A percentile compares a stretch with the other conserved stretches of the same genome.
Conservation (phyloP, 2,113 vertebrate genomes). For the Neolamprologus sp. region DNA sequence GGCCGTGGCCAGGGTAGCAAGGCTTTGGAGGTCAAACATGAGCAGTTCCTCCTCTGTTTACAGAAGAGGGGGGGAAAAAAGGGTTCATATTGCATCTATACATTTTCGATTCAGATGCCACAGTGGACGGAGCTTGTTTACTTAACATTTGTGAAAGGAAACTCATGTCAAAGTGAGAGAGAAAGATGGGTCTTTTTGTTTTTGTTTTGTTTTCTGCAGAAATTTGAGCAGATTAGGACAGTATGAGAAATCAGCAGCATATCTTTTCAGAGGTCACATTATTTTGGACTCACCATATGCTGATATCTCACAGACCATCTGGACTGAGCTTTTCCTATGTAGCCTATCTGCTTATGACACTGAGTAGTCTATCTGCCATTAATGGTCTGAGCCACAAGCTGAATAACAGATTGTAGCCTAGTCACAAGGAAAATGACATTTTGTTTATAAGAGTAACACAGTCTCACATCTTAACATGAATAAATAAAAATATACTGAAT, state of each 20-base stretch:
- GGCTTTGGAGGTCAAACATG: slow-evolving; percentile 85
- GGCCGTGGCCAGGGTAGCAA: slow-evolving; percentile 87
- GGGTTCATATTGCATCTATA: neutral
- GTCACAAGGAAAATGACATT: neutral
- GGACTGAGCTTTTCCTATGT: neutral
- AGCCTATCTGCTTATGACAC: neutral
- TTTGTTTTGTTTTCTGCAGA: neutral
- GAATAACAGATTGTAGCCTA: neutral
- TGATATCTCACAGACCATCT: slow-evolving; percentile 8
- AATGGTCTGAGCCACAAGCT: neutral
- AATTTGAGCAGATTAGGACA: neutral
- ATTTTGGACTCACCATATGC: slow-evolving; percentile 10
- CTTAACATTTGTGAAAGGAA: neutral
- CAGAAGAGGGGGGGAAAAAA: neutral
- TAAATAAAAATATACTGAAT: neutral
- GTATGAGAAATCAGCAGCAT: neutral
- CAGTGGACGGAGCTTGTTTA: neutral
- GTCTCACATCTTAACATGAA: neutral
- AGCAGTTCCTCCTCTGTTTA: slow-evolving; percentile 78
- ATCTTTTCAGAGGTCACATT: slow-evolving; percentile 6
- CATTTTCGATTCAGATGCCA: neutral
- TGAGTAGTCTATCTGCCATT: neutral
- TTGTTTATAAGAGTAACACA: neutral
- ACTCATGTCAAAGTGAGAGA: neutral
- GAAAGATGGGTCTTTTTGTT: neutral